Percentiles rank a stretch among this genome's conserved stretches.
Conservation (phyloP, 2,797 vertebrate genomes). For the Periparus ater region DNA sequence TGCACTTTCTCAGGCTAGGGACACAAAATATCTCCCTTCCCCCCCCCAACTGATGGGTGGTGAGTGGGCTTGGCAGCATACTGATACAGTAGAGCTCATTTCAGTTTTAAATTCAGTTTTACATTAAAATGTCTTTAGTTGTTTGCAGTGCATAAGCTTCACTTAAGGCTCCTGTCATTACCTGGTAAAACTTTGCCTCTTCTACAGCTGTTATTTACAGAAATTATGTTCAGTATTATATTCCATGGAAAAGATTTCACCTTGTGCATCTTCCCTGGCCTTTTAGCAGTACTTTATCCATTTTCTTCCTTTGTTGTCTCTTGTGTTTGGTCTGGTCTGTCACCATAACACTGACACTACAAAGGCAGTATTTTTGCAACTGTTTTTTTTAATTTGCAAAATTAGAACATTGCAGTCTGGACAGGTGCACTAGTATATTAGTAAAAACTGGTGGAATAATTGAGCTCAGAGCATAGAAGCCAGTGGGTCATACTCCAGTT, state of each 20-base stretch:
- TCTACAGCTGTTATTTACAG: neutral
- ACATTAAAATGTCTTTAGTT: neutral
- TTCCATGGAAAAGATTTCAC: neutral
- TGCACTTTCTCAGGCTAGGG: neutral
- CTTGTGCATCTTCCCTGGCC: neutral
- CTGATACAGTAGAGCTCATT: neutral
- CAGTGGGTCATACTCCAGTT: neutral
- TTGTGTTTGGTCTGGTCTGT: neutral
- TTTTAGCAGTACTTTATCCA: neutral
- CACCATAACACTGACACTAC: neutral
- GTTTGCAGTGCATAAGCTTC: neutral
- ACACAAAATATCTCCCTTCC: neutral
- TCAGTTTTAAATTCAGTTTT: neutral
- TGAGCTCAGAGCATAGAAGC: neutral
- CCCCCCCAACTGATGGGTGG: rapidly evolving
- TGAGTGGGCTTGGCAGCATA: neutral
- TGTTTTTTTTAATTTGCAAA: neutral
- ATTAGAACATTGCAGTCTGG: neutral
- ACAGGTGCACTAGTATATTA: neutral
- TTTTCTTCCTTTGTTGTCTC: neutral
- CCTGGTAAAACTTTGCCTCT: neutral
- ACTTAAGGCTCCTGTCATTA: neutral
- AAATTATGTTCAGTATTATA: neutral
- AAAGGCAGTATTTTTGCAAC: neutral
- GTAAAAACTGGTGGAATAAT: neutral